These are phyloP conservation scores for Hypocryptadius cinnamomeus DNA, from an alignment of 2,113 vertebrate species.

Conservation along the genomic window DNA sequence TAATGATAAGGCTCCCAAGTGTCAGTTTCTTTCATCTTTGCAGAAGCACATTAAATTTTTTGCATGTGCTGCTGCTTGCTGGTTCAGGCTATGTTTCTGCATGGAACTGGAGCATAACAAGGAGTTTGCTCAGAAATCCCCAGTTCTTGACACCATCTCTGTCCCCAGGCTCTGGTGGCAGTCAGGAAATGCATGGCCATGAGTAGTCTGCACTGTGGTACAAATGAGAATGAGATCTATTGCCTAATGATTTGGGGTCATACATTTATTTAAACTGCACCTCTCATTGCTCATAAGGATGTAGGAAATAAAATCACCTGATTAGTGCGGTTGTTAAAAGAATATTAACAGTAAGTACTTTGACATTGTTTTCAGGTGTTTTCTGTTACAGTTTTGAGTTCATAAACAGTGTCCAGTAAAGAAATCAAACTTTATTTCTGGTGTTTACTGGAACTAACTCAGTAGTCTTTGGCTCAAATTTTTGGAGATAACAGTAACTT, in stretches of 20 bases:
- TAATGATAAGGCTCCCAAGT: background rate
- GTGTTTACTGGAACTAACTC: background rate
- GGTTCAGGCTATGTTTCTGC: background rate
- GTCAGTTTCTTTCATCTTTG: background rate
- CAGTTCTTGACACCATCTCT: rapidly evolving
- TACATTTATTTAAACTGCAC: background rate
- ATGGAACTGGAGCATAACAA: background rate
- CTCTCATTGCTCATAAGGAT: background rate
- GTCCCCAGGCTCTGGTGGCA: background rate
- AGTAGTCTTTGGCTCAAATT: background rate
- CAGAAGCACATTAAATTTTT: background rate
- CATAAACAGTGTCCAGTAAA: background rate
- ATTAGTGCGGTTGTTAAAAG: background rate
- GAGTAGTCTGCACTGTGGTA: background rate
- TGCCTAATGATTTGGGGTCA: background rate
- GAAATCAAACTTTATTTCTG: background rate
- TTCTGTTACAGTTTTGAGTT: background rate
- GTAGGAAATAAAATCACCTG: background rate
- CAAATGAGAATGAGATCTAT: background rate
- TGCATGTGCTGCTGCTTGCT: background rate
- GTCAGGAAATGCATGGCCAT: background rate
- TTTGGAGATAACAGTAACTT: background rate
- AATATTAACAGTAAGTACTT: background rate
- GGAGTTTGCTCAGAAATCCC: background rate
- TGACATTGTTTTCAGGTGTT: background rate